These are phyloP conservation scores for Rhinopomastus cyanomelas DNA, from an alignment of 2,113 vertebrate genomes.

Conservation along the genomic window DNA sequence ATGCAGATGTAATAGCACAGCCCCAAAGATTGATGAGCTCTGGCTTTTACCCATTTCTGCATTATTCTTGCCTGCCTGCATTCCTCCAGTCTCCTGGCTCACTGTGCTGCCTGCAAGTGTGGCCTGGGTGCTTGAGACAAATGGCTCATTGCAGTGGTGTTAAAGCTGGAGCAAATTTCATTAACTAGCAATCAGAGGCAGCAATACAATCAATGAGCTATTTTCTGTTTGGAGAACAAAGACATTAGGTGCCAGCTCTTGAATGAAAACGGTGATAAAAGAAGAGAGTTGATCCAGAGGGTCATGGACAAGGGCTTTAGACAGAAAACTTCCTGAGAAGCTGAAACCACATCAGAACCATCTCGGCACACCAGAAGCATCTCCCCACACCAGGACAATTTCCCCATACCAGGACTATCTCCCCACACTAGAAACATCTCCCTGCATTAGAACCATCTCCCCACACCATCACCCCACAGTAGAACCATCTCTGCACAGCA, in stretches of 20 bases:
- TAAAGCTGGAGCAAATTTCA: conserved; percentile 33
- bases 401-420: no score
- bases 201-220: neutral
- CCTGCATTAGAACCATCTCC: neutral
- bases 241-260: neutral
- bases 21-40: neutral
- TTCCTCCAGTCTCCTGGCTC: conserved; percentile 26
- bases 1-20: neutral
- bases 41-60: neutral
- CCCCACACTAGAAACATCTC: no score
- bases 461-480: no score
- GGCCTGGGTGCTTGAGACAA: neutral
- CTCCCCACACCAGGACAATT: no score
- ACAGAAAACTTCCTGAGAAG: neutral
- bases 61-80: neutral
- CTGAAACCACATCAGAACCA: neutral
- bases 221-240: neutral
- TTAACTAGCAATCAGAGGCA: neutral
- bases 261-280: neutral
- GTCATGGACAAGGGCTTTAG: neutral
- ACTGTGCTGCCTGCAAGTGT: neutral
- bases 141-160: neutral
- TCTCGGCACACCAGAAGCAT: no score
- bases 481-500: neutral
- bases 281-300: neutral